Evolutionary conservation across 2,797 vertebrate genomes (phyloP), one percentile per base, ranked within the genome.

Genomic region (Parambassis ranga): DNA sequence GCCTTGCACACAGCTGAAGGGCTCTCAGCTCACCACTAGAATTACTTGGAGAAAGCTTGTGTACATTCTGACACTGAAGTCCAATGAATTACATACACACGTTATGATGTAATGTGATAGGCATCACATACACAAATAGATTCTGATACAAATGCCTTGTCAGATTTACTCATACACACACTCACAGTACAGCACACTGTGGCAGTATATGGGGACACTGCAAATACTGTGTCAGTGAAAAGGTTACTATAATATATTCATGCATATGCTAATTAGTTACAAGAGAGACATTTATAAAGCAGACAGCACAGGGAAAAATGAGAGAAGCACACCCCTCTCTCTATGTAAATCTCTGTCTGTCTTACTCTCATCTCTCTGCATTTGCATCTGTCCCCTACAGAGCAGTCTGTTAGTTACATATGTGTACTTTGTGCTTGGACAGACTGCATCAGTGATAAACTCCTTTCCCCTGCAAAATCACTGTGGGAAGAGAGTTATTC

Each of bases 231-330:
- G 38, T 52, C 61, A 51, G 61, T 48, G 60, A 50, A 85, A 79
- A 85, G 81, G 67, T 84, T 83, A 62, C 50, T 14, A 10, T 64
- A 56, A 77, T 58, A 67, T 61, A 72, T 59, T 73, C 65, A 65
- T 56, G 13, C 23, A 37, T 67, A 67, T 75, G 77, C 41, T 70
- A 77, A 80, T 82, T 47, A 63, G 14, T 75, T 15, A 65, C 52
- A 49, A 52, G 38, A 55, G 38, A 51, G 49, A 69, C 50, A 67
- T 76, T 58, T 69, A 49, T 27, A 61, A 66, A 50, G 20, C 28
- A 52, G 53, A 57, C 35, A 71, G 55, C 55, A 5, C 3, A 4
- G 37, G 3, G 33, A 58, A 38, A 65, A 51, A 52, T n/a, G 56
- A 56, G 51, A 55, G 32, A 15, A 48, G 47, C 32, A 14, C 11